Conservation (phyloP, 2,888 invertebrate genomes). For the Caradrina clavipalpis region DNA sequence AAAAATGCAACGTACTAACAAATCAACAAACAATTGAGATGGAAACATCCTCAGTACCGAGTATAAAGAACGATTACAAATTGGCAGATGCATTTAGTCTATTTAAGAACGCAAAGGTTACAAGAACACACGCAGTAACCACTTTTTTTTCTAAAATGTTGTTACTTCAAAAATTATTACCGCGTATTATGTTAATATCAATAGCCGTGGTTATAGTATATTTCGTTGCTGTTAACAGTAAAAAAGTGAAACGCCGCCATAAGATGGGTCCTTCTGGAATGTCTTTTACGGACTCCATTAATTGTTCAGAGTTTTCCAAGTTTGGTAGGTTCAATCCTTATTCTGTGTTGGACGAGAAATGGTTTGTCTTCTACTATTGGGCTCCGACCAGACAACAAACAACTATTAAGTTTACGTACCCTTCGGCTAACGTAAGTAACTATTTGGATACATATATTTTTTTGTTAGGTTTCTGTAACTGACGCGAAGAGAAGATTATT, state of each 20-base stretch:
- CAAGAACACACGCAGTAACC: too few species aligned
- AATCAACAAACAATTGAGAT: constrained; percentile 25
- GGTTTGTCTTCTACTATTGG: constrained; percentile 82
- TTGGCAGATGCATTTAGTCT: constrained; percentile 19
- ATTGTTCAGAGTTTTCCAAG: constrained; percentile 74
- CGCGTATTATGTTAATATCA: constrained; percentile 11
- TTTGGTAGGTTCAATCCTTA: constrained; percentile 80
- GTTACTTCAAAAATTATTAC: neutral
- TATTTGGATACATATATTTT: neutral
- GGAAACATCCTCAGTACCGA: constrained; percentile 34
- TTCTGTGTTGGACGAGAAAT: constrained; percentile 70
- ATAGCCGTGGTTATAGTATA: constrained; percentile 16
- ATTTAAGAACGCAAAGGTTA: neutral
- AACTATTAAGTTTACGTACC: constrained; percentile 68
- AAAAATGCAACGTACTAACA: constrained; percentile 24
- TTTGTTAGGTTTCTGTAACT: neutral
- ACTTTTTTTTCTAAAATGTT: neutral
- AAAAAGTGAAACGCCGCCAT: constrained; percentile 6
- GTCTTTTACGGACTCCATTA: constrained; percentile 63
- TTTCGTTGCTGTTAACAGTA: constrained; percentile 25
- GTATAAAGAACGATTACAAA: constrained; percentile 33
- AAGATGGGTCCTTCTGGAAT: constrained; percentile 63
- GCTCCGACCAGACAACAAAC: constrained; percentile 28
- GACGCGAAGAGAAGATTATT: too few species aligned
- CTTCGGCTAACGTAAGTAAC: constrained; percentile 69